Conservation (phyloP, 2,888 invertebrate genomes). For the Brassicogethes aeneus region DNA sequence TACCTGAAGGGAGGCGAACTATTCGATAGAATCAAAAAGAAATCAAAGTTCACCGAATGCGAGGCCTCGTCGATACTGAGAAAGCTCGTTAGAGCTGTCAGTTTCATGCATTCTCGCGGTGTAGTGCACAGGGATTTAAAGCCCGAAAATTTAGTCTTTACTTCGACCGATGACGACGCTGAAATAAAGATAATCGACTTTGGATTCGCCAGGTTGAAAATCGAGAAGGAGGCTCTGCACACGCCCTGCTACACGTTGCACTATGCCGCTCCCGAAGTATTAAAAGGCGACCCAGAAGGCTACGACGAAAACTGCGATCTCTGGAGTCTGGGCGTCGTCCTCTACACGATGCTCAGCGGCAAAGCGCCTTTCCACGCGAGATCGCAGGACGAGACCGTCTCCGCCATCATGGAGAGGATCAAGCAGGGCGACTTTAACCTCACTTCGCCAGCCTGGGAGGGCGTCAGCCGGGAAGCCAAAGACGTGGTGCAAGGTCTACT, state of each 20-base stretch:
- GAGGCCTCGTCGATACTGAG: slow-evolving; percentile 71
- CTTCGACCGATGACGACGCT: slow-evolving; percentile 42
- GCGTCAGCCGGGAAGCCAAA: slow-evolving; percentile 67
- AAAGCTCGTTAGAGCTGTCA: slow-evolving; percentile 75
- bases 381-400: slow-evolving; percentile 62
- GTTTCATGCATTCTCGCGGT: slow-evolving; percentile 73
- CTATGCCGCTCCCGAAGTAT: slow-evolving; percentile 93
- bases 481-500: slow-evolving; percentile 65
- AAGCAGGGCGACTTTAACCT: slow-evolving; percentile 72
- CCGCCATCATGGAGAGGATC: slow-evolving; percentile 70
- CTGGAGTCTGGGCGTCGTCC: slow-evolving; percentile 91
- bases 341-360: slow-evolving; percentile 67
- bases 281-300: slow-evolving; percentile 53
- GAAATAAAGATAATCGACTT: slow-evolving; percentile 90
- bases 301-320: slow-evolving; percentile 93
- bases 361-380: slow-evolving; percentile 75
- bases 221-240: slow-evolving; percentile 50
- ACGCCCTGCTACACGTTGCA: slow-evolving; percentile 92
- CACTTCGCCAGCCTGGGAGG: slow-evolving; percentile 58
- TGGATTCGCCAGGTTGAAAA: slow-evolving; percentile 81
- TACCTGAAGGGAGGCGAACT: slow-evolving; percentile 78
- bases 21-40: slow-evolving; percentile 53
- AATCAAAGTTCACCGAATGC: slow-evolving; percentile 63
- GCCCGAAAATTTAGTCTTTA: slow-evolving; percentile 77
- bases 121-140: slow-evolving; percentile 92